Percentiles rank a stretch among this genome's conserved stretches.
phyloP scores from a whole-genome alignment of 2,888 invertebrate genomes.

The Microplitis manilae region DNA sequence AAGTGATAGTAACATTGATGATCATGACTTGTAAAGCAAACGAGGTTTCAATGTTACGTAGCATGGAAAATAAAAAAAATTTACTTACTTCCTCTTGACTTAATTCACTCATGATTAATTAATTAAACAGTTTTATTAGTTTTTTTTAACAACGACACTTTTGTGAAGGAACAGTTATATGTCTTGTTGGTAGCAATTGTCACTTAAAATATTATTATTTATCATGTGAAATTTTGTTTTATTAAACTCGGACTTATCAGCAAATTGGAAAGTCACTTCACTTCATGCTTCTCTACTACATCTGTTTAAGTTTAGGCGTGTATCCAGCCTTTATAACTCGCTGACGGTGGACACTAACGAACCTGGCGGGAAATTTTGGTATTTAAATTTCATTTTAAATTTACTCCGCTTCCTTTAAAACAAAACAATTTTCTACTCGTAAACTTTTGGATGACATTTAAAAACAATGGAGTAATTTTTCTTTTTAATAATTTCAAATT shows the following conservation, averaged over 20 bases:
- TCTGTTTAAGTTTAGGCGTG: conserved; percentile 69
- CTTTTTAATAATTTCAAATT: too few species aligned
- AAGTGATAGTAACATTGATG: conserved; percentile 32
- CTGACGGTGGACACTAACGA: background rate
- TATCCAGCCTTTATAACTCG: conserved; percentile 33
- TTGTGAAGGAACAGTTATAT: too few species aligned
- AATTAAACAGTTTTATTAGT: conserved; percentile 37
- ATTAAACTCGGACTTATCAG: conserved; percentile 63
- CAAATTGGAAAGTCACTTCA: conserved; percentile 65
- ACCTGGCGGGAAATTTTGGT: background rate
- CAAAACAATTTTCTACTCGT: too few species aligned
- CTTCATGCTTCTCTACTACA: conserved; percentile 51
- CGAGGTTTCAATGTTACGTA: conserved; percentile 45
- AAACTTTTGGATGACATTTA: too few species aligned
- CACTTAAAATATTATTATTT: conserved; percentile 23
- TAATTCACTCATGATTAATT: conserved; percentile 82
- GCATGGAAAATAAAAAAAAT: conserved; percentile 9
- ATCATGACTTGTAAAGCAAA: conserved; percentile 42
- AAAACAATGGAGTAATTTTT: too few species aligned
- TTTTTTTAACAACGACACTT: conserved; percentile 25
- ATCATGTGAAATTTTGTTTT: conserved; percentile 47
- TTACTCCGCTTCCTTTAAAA: too few species aligned
- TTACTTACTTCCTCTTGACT: conserved; percentile 89
- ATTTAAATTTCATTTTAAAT: background rate
- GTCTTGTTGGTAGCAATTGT: too few species aligned